These are phyloP conservation scores for Ectropis grisescens DNA, from an alignment of 1,140 invertebrate species.

Conservation along the genomic window DNA sequence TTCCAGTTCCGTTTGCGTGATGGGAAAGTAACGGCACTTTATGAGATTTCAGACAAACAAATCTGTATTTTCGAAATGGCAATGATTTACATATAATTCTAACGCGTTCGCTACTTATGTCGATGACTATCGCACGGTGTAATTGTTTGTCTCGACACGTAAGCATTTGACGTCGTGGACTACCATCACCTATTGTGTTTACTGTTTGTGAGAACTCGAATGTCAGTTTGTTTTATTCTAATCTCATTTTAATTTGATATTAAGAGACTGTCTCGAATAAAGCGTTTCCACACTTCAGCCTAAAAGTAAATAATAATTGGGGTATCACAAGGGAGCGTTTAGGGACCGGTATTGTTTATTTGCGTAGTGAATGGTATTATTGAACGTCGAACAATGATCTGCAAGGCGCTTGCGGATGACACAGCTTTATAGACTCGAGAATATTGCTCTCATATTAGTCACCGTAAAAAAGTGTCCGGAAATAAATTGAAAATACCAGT, in stretches of 20 bases:
- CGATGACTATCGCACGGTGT: constrained; percentile 11
- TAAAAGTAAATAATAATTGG: no score
- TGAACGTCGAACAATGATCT: no score
- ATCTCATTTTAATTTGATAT: no score
- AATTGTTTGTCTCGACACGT: constrained; percentile 3
- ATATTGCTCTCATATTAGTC: neutral
- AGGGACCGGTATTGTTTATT: no score
- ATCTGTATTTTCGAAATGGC: constrained; percentile 15
- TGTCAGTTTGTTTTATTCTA: no score
- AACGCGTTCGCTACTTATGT: constrained; percentile 7
- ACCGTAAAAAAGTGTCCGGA: neutral
- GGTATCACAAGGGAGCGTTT: no score
- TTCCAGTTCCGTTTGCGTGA: constrained; percentile 59
- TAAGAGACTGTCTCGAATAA: no score
- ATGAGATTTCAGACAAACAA: constrained; percentile 35
- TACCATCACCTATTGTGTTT: no score
- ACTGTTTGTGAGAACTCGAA: no score
- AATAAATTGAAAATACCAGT: no score
- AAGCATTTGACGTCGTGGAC: neutral
- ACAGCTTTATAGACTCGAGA: neutral
- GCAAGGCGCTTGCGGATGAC: neutral
- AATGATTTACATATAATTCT: constrained; percentile 17
- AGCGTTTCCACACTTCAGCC: no score
- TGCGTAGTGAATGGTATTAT: no score
- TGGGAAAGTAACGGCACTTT: constrained; percentile 57